Evolutionary conservation across 1,140 invertebrate species (phyloP).

Genomic region (Littorina saxatilis): DNA sequence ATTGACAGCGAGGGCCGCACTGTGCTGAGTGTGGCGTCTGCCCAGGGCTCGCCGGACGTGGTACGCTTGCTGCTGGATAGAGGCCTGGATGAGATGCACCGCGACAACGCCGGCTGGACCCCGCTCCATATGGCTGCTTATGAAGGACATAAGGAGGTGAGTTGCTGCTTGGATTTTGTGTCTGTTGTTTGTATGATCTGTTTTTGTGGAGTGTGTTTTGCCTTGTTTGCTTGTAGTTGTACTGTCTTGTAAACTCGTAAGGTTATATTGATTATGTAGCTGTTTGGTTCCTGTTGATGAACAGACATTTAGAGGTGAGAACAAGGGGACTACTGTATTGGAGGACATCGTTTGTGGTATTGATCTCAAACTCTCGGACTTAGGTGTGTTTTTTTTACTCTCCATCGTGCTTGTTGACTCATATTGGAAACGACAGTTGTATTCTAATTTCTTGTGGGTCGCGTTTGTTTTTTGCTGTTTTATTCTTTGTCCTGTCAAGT

Average conservation of each 20-base stretch:
- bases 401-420: no score
- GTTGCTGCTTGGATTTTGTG: slow-evolving; percentile 63
- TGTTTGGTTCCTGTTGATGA: no score
- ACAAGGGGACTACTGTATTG: background rate
- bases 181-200: slow-evolving; percentile 24
- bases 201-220: background rate
- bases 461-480: no score
- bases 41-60: slow-evolving; percentile 88
- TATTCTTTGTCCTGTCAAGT: no score
- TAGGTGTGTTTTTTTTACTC: background rate
- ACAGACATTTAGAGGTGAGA: no score
- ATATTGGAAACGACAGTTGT: no score
- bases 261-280: background rate
- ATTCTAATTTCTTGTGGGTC: no score
- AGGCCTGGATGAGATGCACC: slow-evolving; percentile 82
- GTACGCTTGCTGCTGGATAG: slow-evolving; percentile 92
- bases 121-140: slow-evolving; percentile 94
- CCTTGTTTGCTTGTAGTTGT: background rate
- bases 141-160: slow-evolving; percentile 93
- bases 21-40: slow-evolving; percentile 86
- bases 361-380: slow-evolving; percentile 10
- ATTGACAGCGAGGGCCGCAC: slow-evolving; percentile 94
- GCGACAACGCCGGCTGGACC: slow-evolving; percentile 89
- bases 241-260: background rate
- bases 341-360: background rate